Conservation (phyloP, 1,140 invertebrate species). For the Lamellibrachia luymesi region DNA sequence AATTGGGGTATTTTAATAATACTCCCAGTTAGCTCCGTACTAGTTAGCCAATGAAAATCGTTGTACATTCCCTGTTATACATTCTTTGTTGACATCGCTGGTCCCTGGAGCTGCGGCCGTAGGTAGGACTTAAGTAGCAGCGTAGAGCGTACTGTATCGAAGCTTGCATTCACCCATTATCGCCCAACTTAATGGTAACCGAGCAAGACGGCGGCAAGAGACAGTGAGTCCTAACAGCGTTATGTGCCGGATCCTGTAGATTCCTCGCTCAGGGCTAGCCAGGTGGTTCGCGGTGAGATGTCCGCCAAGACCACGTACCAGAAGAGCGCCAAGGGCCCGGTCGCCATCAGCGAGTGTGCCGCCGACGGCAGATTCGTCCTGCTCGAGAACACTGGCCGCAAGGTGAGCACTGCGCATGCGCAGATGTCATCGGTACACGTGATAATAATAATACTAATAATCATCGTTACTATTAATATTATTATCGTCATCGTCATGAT, state of each 20-base stretch:
- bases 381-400: conserved; percentile 31
- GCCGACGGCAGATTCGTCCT: conserved; percentile 27
- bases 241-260: conserved; percentile 17
- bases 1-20: not conserved
- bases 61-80: not conserved
- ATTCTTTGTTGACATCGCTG: not conserved
- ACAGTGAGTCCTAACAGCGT: not conserved
- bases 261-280: conserved; percentile 25
- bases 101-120: not conserved
- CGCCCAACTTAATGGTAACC: not conserved
- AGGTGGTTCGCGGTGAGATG: conserved; percentile 32
- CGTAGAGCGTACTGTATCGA: not conserved
- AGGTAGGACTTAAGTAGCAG: not conserved
- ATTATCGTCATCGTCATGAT: not conserved
- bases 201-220: not conserved
- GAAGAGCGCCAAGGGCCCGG: conserved; percentile 30
- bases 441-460: not conserved
- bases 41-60: not conserved
- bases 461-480: not conserved
- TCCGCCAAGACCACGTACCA: conserved; percentile 33
- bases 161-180: not conserved
- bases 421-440: not conserved
- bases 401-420: conserved; percentile 16
- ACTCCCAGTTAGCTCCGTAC: not conserved
- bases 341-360: conserved; percentile 29